A percentile compares a stretch with the other conserved stretches of the same genome.
These are phyloP conservation scores for Typhlichthys subterraneus DNA, from an alignment of 2,797 vertebrate genomes.

Conservation along the genomic window DNA sequence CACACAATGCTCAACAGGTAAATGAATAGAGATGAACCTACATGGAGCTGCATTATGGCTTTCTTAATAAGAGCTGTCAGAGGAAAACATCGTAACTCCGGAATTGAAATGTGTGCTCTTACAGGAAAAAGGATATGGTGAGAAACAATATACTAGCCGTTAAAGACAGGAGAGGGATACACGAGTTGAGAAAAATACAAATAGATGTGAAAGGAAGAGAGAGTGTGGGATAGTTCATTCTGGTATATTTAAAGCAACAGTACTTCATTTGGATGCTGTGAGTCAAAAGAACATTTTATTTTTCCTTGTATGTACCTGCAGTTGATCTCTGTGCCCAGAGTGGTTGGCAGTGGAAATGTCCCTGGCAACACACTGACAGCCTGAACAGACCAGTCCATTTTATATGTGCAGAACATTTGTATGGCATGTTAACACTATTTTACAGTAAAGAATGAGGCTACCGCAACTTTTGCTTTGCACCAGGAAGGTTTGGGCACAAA, in stretches of 20 bases:
- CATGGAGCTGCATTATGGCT: slow-evolving; percentile 18
- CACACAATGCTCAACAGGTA: slow-evolving; percentile 47
- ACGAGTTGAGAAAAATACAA: slow-evolving; percentile 15
- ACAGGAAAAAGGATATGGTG: too few species aligned
- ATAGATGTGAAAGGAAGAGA: background rate
- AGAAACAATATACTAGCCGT: too few species aligned
- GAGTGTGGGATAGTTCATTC: slow-evolving; percentile 21
- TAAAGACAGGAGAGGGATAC: background rate
- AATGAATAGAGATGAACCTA: slow-evolving; percentile 48
- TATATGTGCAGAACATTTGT: slow-evolving; percentile 62
- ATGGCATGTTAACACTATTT: slow-evolving; percentile 52
- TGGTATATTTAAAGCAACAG: slow-evolving; percentile 67
- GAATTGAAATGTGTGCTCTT: too few species aligned
- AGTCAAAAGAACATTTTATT: too few species aligned
- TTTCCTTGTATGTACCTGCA: slow-evolving; percentile 68
- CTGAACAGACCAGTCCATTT: slow-evolving; percentile 41
- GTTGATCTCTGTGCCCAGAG: slow-evolving; percentile 53
- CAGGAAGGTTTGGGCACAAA: background rate
- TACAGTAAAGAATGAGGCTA: slow-evolving; percentile 43
- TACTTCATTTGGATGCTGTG: slow-evolving; percentile 42
- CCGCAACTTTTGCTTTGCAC: slow-evolving; percentile 43
- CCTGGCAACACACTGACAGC: slow-evolving; percentile 70
- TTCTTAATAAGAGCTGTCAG: too few species aligned
- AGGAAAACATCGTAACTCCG: too few species aligned
- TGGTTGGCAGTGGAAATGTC: slow-evolving; percentile 73